phyloP scores from a whole-genome alignment of 2,888 invertebrate genomes.

The Tiliacea citrago region DNA sequence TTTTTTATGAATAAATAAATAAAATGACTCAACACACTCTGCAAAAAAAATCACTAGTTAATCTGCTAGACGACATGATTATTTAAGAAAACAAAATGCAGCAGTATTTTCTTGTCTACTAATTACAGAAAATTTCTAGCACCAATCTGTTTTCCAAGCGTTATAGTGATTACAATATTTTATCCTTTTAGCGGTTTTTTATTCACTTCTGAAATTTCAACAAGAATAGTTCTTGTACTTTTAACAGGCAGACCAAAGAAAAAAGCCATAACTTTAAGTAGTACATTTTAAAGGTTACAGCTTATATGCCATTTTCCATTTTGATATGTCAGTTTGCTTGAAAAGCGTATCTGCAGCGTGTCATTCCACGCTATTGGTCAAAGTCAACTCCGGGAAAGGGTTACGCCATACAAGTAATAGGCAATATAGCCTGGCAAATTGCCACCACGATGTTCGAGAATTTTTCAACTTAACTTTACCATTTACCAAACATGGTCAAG shows the following conservation, averaged over 20 bases:
- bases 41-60: no score
- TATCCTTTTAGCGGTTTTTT: background rate
- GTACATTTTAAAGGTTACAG: background rate
- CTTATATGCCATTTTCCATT: background rate
- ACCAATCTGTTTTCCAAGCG: background rate
- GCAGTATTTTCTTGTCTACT: background rate
- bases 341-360: slow-evolving; percentile 32
- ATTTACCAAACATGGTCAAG: slow-evolving; percentile 39
- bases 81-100: background rate
- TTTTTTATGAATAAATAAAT: no score
- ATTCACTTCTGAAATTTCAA: background rate
- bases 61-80: no score
- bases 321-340: slow-evolving; percentile 9
- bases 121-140: background rate
- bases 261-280: background rate
- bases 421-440: slow-evolving; percentile 52
- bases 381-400: slow-evolving; percentile 39
- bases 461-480: slow-evolving; percentile 51
- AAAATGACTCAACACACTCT: no score
- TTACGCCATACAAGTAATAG: slow-evolving; percentile 42
- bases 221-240: background rate
- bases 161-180: background rate
- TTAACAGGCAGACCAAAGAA: background rate
- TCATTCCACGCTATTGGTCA: slow-evolving; percentile 50
- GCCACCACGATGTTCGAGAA: slow-evolving; percentile 42